Conservation (phyloP, 2,888 invertebrate species). For the Meandrusa payeni region DNA sequence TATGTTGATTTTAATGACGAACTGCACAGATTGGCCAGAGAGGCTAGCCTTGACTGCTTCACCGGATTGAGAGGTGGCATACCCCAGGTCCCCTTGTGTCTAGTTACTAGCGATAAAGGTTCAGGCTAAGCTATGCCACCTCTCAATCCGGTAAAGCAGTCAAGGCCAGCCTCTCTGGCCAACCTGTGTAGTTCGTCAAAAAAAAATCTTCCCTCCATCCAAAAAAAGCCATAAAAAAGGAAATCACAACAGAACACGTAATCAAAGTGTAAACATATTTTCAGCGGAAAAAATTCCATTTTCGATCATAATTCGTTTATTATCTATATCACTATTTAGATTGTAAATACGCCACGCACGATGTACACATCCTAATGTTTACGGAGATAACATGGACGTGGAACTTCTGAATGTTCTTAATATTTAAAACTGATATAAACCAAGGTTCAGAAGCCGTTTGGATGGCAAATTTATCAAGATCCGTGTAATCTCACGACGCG, state of each 20-base stretch:
- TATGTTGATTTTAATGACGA: too few species aligned
- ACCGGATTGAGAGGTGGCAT: too few species aligned
- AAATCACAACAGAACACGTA: slow-evolving; percentile 1
- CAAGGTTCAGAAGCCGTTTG: slow-evolving; percentile 48
- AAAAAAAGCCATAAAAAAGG: too few species aligned
- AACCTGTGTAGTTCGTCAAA: too few species aligned
- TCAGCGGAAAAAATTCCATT: slow-evolving; percentile 15
- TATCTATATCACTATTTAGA: slow-evolving; percentile 22
- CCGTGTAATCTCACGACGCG: slow-evolving; percentile 28
- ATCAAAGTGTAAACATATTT: slow-evolving; percentile 17
- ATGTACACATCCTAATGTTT: slow-evolving; percentile 8
- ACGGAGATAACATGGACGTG: slow-evolving; percentile 27
- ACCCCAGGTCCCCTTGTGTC: too few species aligned
- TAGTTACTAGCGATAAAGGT: too few species aligned
- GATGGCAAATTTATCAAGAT: slow-evolving; percentile 35
- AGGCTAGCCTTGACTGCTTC: too few species aligned
- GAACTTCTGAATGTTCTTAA: slow-evolving; percentile 47
- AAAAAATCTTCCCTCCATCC: too few species aligned
- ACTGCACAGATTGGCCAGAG: too few species aligned
- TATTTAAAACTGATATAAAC: slow-evolving; percentile 69
- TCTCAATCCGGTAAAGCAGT: too few species aligned
- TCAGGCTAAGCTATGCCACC: too few species aligned
- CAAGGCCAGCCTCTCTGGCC: too few species aligned
- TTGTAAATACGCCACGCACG: slow-evolving; percentile 18
- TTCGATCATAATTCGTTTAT: slow-evolving; percentile 22